phyloP scores from a whole-genome alignment of 2,797 vertebrate species.

The Sparus aurata region DNA sequence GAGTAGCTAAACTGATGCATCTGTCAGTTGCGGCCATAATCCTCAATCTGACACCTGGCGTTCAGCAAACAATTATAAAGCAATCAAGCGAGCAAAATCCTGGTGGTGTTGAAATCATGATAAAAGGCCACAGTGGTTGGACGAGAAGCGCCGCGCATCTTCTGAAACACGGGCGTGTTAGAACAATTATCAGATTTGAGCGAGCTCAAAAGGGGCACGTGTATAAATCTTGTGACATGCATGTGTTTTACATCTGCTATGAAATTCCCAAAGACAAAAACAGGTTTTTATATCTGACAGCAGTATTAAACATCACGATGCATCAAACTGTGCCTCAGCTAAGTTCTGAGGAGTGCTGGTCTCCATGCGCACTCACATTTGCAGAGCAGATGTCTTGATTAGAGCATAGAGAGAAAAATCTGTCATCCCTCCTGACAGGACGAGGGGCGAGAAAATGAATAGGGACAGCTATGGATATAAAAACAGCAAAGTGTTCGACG shows the following conservation, averaged over 20 bases:
- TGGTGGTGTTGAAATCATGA: constrained; percentile 40
- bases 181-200: background rate
- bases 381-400: constrained; percentile 73
- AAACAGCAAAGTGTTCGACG: constrained; percentile 27
- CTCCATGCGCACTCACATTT: constrained; percentile 68
- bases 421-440: constrained; percentile 39
- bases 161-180: background rate
- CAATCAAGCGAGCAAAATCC: constrained; percentile 51
- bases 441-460: constrained; percentile 21
- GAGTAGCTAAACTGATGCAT: constrained; percentile 8
- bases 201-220: background rate
- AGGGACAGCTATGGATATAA: background rate
- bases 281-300: constrained; percentile 33
- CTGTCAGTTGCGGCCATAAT: constrained; percentile 46
- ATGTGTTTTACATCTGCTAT: constrained; percentile 15
- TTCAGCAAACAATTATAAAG: constrained; percentile 72
- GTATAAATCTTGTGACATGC: background rate
- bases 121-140: constrained; percentile 13
- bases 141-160: background rate
- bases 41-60: constrained; percentile 65
- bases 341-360: constrained; percentile 19
- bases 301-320: constrained; percentile 35
- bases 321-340: constrained; percentile 34
- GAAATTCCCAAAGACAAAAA: constrained; percentile 38
- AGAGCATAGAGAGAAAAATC: constrained; percentile 36